phyloP scores from a whole-genome alignment of 2,797 vertebrate species.

The Labeo calbasu region DNA sequence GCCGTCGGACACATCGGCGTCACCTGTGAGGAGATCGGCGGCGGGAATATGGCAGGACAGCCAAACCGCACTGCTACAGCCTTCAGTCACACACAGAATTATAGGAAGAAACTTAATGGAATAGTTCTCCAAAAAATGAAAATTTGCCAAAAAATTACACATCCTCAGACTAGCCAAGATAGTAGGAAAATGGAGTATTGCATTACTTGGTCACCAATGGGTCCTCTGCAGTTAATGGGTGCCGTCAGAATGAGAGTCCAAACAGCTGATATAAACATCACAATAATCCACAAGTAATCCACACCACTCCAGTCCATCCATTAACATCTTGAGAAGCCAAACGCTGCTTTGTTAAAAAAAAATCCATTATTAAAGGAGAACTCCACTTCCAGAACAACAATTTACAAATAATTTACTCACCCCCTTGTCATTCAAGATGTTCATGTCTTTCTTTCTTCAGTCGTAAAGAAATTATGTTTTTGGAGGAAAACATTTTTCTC shows the following conservation, averaged over 20 bases:
- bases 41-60: constrained; percentile 14
- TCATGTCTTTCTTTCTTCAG: no score
- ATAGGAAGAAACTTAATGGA: no score
- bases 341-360: no score
- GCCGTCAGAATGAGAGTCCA: neutral
- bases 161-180: neutral
- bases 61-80: constrained; percentile 33
- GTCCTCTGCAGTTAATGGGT: neutral
- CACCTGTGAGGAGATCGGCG: constrained; percentile 11
- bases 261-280: neutral
- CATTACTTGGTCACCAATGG: neutral
- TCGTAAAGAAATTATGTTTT: no score
- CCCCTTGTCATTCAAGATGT: no score
- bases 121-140: neutral
- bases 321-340: neutral
- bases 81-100: neutral
- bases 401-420: no score
- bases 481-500: no score
- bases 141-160: neutral
- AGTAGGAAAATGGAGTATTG: neutral
- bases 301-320: neutral
- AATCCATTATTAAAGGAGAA: neutral
- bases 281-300: no score
- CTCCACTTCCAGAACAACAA: no score
- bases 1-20: neutral